phyloP scores from a whole-genome alignment of 2,797 vertebrate species.

The Heterohyrax brucei region DNA sequence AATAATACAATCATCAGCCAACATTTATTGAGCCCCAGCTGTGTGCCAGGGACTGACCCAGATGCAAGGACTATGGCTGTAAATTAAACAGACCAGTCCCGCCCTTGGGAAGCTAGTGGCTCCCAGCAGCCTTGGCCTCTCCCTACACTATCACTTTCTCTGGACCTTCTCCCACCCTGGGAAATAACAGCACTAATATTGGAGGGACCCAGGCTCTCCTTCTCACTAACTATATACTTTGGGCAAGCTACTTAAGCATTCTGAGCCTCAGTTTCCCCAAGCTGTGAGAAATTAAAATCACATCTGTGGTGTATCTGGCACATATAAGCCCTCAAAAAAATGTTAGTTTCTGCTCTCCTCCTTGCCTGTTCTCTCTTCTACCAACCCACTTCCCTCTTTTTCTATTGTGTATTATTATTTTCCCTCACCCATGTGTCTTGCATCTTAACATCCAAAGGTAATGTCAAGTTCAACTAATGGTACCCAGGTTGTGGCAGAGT shows the following conservation, averaged over 20 bases:
- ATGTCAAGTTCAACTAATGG: neutral
- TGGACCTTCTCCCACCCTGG: neutral
- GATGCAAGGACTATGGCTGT: rapidly evolving
- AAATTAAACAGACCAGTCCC: neutral
- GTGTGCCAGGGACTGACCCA: neutral
- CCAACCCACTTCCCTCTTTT: neutral
- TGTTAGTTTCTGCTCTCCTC: neutral
- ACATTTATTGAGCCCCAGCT: neutral
- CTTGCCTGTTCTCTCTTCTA: neutral
- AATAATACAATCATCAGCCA: neutral
- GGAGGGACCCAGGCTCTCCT: neutral
- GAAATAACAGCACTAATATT: neutral
- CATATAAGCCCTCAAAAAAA: neutral
- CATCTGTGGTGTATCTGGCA: neutral
- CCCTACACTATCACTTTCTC: neutral
- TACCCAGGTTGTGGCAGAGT: neutral
- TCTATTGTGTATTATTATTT: neutral
- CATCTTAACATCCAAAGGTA: neutral
- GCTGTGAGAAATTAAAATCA: too few relatives aligned
- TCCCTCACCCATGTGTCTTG: neutral
- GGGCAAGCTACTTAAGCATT: neutral
- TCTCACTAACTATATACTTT: neutral
- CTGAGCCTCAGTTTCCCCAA: neutral
- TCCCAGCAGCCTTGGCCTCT: neutral
- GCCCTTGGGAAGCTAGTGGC: neutral